Base-by-base conservation (phyloP, 1,140 invertebrate species). In the Agrilus planipennis region DNA sequence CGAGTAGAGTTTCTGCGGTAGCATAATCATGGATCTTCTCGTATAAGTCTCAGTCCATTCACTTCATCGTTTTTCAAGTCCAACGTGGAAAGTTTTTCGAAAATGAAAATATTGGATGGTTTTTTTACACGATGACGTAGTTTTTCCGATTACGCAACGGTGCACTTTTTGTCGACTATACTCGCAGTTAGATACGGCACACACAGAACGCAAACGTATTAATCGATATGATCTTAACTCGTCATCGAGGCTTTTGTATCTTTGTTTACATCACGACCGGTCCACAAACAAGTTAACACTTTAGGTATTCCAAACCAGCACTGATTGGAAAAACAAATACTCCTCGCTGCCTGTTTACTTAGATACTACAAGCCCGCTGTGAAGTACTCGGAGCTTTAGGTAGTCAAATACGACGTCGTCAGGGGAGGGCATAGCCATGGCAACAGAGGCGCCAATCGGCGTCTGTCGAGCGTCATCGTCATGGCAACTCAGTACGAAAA, bases 1-100 rank as follows among this genome's bases (percentile, higher is more conserved):
- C 37, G 64, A 53, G 45, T 71, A 71, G 27, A 70, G 51, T 51
- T 70, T 71, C 52, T 71, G 69, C 53, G 60, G 45, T 17, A 61
- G 43, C 60, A 62, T 61, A 45, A 38, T 52, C 19, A 15, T 32
- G n/a, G n/a, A n/a, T 2, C n/a, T n/a, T n/a, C n/a, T n/a, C n/a
- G n/a, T n/a, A n/a, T n/a, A n/a, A n/a, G n/a, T n/a, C n/a, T n/a
- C n/a, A n/a, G n/a, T n/a, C n/a, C n/a, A n/a, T n/a, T n/a, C n/a
- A n/a, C n/a, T n/a, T n/a, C n/a, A n/a, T n/a, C n/a, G n/a, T n/a
- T n/a, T n/a, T n/a, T n/a, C n/a, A n/a, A n/a, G n/a, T n/a, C n/a
- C n/a, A n/a, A n/a, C n/a, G n/a, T n/a, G n/a, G n/a, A n/a, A n/a
- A n/a, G n/a, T n/a, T n/a, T n/a, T n/a, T n/a, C n/a, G n/a, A 25